These are phyloP conservation scores for Volucella inanis DNA, from an alignment of 2,888 invertebrate genomes.

Conservation along the genomic window DNA sequence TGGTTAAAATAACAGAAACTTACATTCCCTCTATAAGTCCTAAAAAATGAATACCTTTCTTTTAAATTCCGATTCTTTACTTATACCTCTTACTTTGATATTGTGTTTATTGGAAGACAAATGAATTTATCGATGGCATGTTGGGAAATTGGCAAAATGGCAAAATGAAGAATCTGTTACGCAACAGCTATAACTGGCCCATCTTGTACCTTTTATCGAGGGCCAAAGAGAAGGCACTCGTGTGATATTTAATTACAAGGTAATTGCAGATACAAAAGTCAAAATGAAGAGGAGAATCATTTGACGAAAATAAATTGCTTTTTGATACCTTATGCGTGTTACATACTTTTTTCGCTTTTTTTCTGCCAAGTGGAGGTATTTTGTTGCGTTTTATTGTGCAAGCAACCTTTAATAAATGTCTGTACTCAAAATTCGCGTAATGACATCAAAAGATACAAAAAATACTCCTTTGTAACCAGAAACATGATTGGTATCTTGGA, in stretches of 20 bases:
- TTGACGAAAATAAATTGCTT: constrained; percentile 50
- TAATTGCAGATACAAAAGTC: constrained; percentile 54
- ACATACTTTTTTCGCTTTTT: not conserved
- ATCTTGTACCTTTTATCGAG: constrained; percentile 37
- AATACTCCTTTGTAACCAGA: constrained; percentile 34
- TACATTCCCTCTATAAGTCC: not conserved
- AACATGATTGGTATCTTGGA: constrained; percentile 34
- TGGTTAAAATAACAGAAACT: constrained; percentile 21
- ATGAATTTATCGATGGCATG: constrained; percentile 34
- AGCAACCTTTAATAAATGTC: constrained; percentile 40
- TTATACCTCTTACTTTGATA: not conserved
- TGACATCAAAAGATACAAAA: constrained; percentile 24
- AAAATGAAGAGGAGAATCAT: constrained; percentile 19
- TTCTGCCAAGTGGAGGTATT: constrained; percentile 26
- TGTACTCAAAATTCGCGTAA: constrained; percentile 27
- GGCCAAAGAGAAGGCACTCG: constrained; percentile 23
- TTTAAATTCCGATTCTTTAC: not conserved
- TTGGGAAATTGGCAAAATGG: not conserved
- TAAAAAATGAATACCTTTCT: constrained; percentile 11
- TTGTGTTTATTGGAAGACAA: not conserved
- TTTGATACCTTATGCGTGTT: constrained; percentile 36
- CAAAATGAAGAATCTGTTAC: constrained; percentile 24
- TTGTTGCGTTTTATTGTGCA: constrained; percentile 17
- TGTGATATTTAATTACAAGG: constrained; percentile 63
- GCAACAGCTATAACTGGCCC: constrained; percentile 36